Percentiles rank a stretch among this genome's conserved stretches.
Conservation (phyloP, 2,888 invertebrate genomes). For the Amphipyra berbera region DNA sequence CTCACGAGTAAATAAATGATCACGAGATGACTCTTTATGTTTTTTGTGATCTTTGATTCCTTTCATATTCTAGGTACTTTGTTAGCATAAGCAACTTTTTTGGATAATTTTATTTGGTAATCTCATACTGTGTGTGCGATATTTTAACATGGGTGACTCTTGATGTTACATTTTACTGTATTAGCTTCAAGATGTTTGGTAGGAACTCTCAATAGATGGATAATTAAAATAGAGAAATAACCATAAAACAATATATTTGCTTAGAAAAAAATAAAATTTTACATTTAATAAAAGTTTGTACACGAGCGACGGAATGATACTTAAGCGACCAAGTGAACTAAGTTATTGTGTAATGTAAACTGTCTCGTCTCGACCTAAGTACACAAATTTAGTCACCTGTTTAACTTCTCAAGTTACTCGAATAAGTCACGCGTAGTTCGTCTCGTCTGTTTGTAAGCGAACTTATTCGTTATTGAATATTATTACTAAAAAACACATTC, state of each 20-base stretch:
- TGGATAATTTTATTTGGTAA: neutral
- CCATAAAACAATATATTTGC: no score
- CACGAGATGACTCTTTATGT: slow-evolving; percentile 4
- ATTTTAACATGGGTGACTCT: no score
- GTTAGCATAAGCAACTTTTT: neutral
- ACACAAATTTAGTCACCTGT: slow-evolving; percentile 23
- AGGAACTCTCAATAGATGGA: no score
- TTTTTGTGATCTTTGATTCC: slow-evolving; percentile 4
- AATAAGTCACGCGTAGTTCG: slow-evolving; percentile 5
- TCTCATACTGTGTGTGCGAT: neutral
- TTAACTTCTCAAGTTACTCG: slow-evolving; percentile 21
- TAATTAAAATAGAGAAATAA: no score
- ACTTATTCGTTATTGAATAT: slow-evolving; percentile 4
- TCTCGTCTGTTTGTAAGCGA: neutral
- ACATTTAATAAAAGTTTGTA: neutral
- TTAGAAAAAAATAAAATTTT: no score
- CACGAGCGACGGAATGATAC: slow-evolving; percentile 1
- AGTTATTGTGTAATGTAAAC: slow-evolving; percentile 21
- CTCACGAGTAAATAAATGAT: slow-evolving; percentile 12
- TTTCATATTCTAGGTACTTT: neutral
- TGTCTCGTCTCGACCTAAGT: slow-evolving; percentile 10
- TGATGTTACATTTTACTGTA: no score
- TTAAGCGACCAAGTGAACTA: slow-evolving; percentile 16
- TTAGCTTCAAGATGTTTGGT: no score
- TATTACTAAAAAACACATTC: neutral